phyloP scores from a whole-genome alignment of 1,140 invertebrate genomes.

The Physella acuta region DNA sequence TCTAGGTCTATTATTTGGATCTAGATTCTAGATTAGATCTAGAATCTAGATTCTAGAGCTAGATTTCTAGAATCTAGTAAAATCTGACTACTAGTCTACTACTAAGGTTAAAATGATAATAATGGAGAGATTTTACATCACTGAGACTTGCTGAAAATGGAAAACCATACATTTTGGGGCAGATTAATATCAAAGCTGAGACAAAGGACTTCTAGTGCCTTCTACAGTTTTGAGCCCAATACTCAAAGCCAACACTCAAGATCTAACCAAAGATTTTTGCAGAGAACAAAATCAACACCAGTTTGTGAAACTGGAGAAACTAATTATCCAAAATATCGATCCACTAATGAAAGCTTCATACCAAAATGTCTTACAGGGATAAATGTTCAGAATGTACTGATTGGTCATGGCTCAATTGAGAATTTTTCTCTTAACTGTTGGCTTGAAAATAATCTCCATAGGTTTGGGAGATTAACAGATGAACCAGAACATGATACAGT shows the following conservation, averaged over 20 bases:
- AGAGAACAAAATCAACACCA: too few species aligned
- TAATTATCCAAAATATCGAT: neutral
- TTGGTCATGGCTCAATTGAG: neutral
- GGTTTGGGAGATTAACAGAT: too few species aligned
- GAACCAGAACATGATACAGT: neutral
- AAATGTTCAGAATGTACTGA: neutral
- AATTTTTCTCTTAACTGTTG: slow-evolving; percentile 14
- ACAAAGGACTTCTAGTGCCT: neutral
- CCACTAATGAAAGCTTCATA: neutral
- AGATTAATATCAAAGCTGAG: neutral
- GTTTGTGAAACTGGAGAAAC: too few species aligned
- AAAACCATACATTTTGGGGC: neutral
- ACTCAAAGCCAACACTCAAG: neutral
- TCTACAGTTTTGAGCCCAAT: too few species aligned
- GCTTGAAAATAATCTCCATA: slow-evolving; percentile 10
- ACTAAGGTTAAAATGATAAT: too few species aligned
- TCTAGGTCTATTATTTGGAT: too few species aligned
- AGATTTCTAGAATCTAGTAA: too few species aligned
- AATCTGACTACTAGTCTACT: too few species aligned
- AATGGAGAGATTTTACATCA: too few species aligned
- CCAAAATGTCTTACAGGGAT: slow-evolving; percentile 14
- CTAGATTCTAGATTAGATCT: too few species aligned
- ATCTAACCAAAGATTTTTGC: neutral
- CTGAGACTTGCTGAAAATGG: too few species aligned
- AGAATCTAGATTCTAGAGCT: too few species aligned